These are phyloP conservation scores for Metridium senile DNA, from an alignment of 92 coral and sea anemone species.

Conservation along the genomic window DNA sequence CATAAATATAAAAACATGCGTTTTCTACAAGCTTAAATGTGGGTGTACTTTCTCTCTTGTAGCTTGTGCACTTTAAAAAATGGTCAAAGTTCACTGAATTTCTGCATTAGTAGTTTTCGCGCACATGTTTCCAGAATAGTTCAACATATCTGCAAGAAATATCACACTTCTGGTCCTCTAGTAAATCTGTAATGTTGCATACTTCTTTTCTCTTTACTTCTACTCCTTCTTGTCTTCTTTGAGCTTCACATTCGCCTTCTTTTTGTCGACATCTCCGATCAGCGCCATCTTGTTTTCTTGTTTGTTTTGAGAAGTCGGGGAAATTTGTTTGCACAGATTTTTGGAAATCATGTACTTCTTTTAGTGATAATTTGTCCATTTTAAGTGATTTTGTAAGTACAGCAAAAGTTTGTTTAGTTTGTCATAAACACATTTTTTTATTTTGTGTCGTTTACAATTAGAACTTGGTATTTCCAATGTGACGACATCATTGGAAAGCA, in stretches of 20 bases:
- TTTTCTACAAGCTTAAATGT: no score
- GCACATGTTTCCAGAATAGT: slow-evolving; percentile 20
- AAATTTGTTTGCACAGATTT: neutral
- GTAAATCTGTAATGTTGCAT: neutral
- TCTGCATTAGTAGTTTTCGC: no score
- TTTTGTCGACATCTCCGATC: neutral
- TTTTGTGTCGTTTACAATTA: neutral
- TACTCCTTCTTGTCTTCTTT: neutral
- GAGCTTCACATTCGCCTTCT: neutral
- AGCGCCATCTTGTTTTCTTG: neutral
- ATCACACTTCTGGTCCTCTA: neutral
- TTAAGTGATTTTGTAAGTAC: neutral
- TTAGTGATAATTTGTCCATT: neutral
- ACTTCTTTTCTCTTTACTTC: neutral
- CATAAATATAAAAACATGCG: no score
- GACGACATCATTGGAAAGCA: slow-evolving; percentile 13
- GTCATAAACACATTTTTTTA: neutral
- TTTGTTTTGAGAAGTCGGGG: neutral
- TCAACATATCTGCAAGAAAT: slow-evolving; percentile 7
- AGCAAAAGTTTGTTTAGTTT: no score
- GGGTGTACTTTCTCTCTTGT: no score
- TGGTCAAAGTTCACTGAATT: no score
- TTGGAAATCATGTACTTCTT: neutral
- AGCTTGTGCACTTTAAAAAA: no score
- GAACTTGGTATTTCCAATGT: neutral